Conservation (phyloP, 2,797 vertebrate species). For the Chelonia mydas region DNA sequence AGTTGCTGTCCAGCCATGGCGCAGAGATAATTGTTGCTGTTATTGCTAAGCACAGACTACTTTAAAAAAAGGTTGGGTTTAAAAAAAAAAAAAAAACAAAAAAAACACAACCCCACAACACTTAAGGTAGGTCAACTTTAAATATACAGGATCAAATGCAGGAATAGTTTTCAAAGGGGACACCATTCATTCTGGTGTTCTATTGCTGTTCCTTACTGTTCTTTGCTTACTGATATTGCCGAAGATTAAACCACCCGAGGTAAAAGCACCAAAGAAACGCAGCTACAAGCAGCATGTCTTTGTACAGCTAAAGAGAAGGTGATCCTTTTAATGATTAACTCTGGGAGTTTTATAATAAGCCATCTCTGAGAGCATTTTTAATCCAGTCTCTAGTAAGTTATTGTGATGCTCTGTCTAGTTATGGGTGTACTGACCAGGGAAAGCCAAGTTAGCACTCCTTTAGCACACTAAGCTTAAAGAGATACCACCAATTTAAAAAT, state of each 20-base stretch:
- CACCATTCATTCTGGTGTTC: not conserved
- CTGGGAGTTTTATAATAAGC: not conserved
- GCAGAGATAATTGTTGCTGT: not conserved
- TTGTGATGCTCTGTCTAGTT: not conserved
- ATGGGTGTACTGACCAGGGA: not conserved
- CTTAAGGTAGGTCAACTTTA: not conserved
- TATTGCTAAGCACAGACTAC: not conserved
- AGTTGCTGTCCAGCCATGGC: not conserved
- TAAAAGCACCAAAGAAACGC: not conserved
- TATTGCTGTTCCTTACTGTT: not conserved
- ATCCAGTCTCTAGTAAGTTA: not conserved
- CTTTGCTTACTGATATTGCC: not conserved
- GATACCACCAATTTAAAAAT: fast-evolving
- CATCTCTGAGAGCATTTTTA: not conserved
- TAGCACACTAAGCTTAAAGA: not conserved
- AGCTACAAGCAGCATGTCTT: not conserved
- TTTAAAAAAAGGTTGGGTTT: not conserved
- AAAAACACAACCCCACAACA: not conserved
- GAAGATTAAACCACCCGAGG: not conserved
- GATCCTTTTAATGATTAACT: not conserved
- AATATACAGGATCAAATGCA: not conserved
- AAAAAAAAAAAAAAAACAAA: not conserved
- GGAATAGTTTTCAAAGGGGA: not conserved
- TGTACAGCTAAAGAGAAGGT: not conserved
- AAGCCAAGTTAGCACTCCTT: not conserved